A percentile compares a stretch with the other conserved stretches of the same genome.
These are phyloP conservation scores for Blennius ocellaris DNA, from an alignment of 2,113 vertebrate genomes.

Conservation along the genomic window DNA sequence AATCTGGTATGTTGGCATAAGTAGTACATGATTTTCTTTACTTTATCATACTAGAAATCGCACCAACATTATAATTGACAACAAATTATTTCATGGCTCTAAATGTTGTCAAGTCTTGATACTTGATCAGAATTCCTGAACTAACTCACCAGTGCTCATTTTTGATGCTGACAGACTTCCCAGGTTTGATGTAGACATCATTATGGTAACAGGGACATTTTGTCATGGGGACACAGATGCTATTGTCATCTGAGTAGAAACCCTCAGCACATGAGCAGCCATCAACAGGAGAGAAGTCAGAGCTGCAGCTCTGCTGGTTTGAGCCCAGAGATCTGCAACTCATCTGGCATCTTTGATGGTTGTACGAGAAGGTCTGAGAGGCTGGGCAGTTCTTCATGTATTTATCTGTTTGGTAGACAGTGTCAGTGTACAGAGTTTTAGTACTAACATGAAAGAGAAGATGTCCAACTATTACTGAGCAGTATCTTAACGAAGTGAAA, in stretches of 20 bases:
- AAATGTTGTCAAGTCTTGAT: background rate
- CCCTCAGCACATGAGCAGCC: slow-evolving; percentile 91
- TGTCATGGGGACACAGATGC: slow-evolving; percentile 84
- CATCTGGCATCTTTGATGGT: slow-evolving; percentile 88
- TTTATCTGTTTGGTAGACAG: slow-evolving; percentile 79
- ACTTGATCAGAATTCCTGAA: background rate
- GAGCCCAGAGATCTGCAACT: slow-evolving; percentile 90
- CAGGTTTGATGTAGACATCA: slow-evolving; percentile 84
- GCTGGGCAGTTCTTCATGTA: slow-evolving; percentile 85
- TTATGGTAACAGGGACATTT: slow-evolving; percentile 90
- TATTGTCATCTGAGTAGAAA: slow-evolving; percentile 85
- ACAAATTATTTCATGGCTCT: too few relatives aligned
- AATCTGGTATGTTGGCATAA: too few relatives aligned
- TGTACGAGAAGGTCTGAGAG: slow-evolving; percentile 90
- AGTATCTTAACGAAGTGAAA: background rate
- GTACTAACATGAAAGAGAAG: background rate
- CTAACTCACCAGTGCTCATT: slow-evolving; percentile 89
- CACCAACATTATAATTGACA: too few relatives aligned
- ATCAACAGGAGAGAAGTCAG: slow-evolving; percentile 88
- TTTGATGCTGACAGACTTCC: slow-evolving; percentile 83
- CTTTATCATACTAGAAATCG: too few relatives aligned
- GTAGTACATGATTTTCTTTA: too few relatives aligned
- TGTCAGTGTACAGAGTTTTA: too few relatives aligned
- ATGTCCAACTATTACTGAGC: background rate
- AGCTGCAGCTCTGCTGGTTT: slow-evolving; percentile 81